A percentile compares a stretch with the other conserved stretches of the same genome.
Conservation (phyloP, 2,888 invertebrate species). For the Ectemnius lituratus region DNA sequence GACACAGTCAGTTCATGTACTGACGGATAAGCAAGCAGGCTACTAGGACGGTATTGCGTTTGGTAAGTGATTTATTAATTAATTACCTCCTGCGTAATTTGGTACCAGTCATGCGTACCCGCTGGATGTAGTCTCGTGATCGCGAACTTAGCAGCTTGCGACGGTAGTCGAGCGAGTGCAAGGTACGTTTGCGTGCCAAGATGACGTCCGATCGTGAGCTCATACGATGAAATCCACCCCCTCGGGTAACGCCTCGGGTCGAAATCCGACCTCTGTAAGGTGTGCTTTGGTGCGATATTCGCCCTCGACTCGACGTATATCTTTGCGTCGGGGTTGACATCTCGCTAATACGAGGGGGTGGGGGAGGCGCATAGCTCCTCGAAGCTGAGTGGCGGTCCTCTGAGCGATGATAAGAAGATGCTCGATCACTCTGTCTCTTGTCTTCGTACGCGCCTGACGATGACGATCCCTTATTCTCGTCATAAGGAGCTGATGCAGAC, state of each 20-base stretch:
- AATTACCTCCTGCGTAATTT: conserved; percentile 76
- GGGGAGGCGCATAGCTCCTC: conserved; percentile 71
- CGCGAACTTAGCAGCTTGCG: conserved; percentile 74
- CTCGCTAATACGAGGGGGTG: conserved; percentile 72
- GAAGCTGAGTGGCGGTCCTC: conserved; percentile 75
- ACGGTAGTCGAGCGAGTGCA: conserved; percentile 73
- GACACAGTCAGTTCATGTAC: conserved; percentile 53
- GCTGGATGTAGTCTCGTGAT: conserved; percentile 75
- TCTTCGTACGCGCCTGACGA: conserved; percentile 72
- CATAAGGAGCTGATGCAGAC: conserved; percentile 69
- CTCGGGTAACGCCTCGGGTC: conserved; percentile 67
- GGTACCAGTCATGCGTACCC: conserved; percentile 73
- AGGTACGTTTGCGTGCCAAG: conserved; percentile 72
- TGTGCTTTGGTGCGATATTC: conserved; percentile 71
- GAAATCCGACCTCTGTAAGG: conserved; percentile 72
- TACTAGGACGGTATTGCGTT: conserved; percentile 69
- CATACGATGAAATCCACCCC: conserved; percentile 71
- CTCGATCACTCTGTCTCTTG: conserved; percentile 74
- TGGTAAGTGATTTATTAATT: conserved; percentile 71
- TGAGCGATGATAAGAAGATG: conserved; percentile 73
- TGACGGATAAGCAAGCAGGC: conserved; percentile 65
- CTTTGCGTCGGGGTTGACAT: conserved; percentile 71
- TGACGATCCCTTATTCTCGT: conserved; percentile 74
- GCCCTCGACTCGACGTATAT: conserved; percentile 71
- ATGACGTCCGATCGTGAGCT: conserved; percentile 70